Base-by-base conservation (phyloP, 1,140 invertebrate genomes). In the Papilio dardanus region DNA sequence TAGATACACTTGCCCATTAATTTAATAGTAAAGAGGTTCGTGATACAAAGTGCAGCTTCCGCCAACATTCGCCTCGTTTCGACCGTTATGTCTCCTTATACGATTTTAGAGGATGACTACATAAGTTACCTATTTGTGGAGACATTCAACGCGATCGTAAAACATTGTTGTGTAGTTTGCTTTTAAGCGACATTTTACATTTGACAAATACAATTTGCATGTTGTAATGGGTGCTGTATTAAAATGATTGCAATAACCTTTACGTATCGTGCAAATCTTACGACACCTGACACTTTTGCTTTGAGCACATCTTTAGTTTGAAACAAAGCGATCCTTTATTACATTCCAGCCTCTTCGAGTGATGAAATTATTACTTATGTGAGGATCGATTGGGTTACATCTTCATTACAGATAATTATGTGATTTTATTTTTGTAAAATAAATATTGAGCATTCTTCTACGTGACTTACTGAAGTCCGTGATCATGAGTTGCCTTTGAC, bases 11-110 rank as follows among this genome's bases (percentile, higher is more conserved):
- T 71, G 30, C 19, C 50, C 71, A 73, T 73, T 73, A 73, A 54
- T 58, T 73, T 73, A 58, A 73, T 71, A 69, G 40, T 30, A 31
- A 73, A 73, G 71, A 73, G 71, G 71, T 73, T 73, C 71, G 71
- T 31, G 46, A 73, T 35, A 54, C 71, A 73, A 73, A 58, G 50
- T 54, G 71, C 46, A 73, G 71, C 71, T 73, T 58, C 71, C 71
- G 71, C 71, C 71, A 73, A 73, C 71, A 50, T 73, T 71, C 30
- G 28, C 46, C 21, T 73, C 33, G 54, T 69, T 42, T 14, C 19
- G 12, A 4, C 46, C 71, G 71, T 73, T 73, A 58, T n/a, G 31
- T 71, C 40, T 46, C 69, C 71, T 58, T 73, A 58, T 73, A 73
- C 37, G 67, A 69, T 30, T 71, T 30, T 46, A 50, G 6, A 71